phyloP scores from a whole-genome alignment of 2,797 vertebrate species.

The Urocyon cinereoargenteus region DNA sequence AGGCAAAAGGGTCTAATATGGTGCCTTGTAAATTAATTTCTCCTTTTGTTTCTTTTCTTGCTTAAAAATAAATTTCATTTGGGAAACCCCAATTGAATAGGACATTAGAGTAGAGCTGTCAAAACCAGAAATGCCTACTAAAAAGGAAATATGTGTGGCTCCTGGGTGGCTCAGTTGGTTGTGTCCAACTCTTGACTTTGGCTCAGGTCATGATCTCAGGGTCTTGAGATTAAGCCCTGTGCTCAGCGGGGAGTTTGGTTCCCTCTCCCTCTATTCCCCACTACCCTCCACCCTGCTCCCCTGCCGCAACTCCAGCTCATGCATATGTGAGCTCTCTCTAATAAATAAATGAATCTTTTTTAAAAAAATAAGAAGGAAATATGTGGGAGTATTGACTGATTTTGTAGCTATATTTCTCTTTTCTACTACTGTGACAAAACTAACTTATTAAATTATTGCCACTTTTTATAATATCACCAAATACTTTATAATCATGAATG shows the following conservation, averaged over 20 bases:
- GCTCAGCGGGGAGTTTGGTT: not conserved
- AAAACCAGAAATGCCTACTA: not conserved
- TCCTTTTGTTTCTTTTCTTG: not conserved
- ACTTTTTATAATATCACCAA: not conserved
- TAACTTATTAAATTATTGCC: not conserved
- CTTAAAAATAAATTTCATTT: not conserved
- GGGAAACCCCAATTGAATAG: not conserved
- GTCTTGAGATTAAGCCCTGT: not conserved
- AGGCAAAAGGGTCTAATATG: not conserved
- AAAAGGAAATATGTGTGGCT: not conserved
- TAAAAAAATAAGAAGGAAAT: not conserved
- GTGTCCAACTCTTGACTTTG: not conserved
- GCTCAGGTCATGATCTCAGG: not conserved
- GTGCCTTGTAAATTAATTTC: not conserved
- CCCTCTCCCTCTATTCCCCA: not conserved
- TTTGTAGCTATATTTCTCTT: not conserved
- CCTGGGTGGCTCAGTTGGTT: not conserved
- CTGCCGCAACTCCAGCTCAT: too few species aligned
- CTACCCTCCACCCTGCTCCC: too few species aligned
- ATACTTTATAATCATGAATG: not conserved
- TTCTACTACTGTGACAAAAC: not conserved
- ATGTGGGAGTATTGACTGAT: not conserved
- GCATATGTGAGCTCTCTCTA: too few species aligned
- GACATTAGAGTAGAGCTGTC: not conserved
- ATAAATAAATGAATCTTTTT: not conserved